Evolutionary conservation across 2,797 vertebrate genomes (phyloP).

Genomic region (Chrysocyon brachyurus): DNA sequence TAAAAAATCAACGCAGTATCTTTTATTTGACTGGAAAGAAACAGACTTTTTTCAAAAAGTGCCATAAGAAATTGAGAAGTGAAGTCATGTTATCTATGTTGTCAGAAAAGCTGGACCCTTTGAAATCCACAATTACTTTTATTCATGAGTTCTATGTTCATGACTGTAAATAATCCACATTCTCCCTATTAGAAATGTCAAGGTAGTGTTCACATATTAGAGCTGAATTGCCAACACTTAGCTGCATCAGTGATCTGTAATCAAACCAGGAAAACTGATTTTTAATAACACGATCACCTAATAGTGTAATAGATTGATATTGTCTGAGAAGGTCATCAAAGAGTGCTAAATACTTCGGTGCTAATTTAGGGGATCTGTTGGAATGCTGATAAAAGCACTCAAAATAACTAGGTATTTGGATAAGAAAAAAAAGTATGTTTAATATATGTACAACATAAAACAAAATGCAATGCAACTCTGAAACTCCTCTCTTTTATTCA

Average conservation of each 20-base stretch:
- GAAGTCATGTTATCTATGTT: not conserved
- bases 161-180: not conserved
- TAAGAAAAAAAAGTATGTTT: not conserved
- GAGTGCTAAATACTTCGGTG: not conserved
- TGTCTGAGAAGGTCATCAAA: not conserved
- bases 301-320: not conserved
- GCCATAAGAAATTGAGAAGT: not conserved
- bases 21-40: not conserved
- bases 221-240: slow-evolving; percentile 16
- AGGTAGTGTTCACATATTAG: not conserved
- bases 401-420: not conserved
- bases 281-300: not conserved
- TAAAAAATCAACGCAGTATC: not conserved
- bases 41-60: not conserved
- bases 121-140: slow-evolving; percentile 17
- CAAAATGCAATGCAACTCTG: not conserved
- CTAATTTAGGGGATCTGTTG: not conserved
- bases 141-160: not conserved
- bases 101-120: not conserved
- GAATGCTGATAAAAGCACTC: not conserved
- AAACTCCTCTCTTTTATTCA: not conserved
- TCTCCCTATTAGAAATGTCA: slow-evolving; percentile 20
- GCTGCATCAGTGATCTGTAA: not conserved
- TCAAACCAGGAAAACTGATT: slow-evolving; percentile 3
- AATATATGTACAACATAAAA: not conserved